Evolutionary conservation across 2,113 vertebrate genomes (phyloP), one percentile per base, ranked within the genome.

Genomic region (Elephantulus edwardii): DNA sequence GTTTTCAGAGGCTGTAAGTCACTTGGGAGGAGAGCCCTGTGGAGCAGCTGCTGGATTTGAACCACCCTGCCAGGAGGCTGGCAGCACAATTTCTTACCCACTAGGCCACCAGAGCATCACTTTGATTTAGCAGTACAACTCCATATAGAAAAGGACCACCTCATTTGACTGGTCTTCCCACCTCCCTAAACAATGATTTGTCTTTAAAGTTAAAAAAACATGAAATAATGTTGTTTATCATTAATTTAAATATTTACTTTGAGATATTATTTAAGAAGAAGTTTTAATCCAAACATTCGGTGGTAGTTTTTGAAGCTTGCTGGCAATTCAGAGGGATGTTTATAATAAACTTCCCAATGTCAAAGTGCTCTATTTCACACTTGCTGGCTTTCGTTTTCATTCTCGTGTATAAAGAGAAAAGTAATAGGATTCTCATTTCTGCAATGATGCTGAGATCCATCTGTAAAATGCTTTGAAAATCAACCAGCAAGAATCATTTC

Each of bases 401-500:
- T 87, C 42, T 50, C 38, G n/a, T 8, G 30, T 28, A 82, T 14
- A 50, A 17, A 77, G 83, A 62, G 19, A 78, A 81, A 48, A n/a
- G 77, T 44, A 62, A 75, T 0, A 40, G 28, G n/a, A 30, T 14
- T 75, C 86, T 93, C 1, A 77, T 30, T 86, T 95, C 74, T 80
- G 20, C 40, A 77, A 72, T 66, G 76, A 92, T 75, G 93, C 72
- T 72, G 62, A 80, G 83, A 22, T 66, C 30, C 44, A 56, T 83
- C 92, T 72, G 3, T 10, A 60, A 42, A 70, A 83, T 2, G 50
- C 93, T 91, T 50, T 85, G 94, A 91, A 96, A 93, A 83, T 48
- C 54, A 95, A 50, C 70, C 80, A 71, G 81, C 87, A 95, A 95
- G 48, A 40, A 83, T 60, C 88, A 86, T 68, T 89, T 50, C 91